Conservation (phyloP, 2,797 vertebrate genomes). For the Rhinatrema bivittatum region DNA sequence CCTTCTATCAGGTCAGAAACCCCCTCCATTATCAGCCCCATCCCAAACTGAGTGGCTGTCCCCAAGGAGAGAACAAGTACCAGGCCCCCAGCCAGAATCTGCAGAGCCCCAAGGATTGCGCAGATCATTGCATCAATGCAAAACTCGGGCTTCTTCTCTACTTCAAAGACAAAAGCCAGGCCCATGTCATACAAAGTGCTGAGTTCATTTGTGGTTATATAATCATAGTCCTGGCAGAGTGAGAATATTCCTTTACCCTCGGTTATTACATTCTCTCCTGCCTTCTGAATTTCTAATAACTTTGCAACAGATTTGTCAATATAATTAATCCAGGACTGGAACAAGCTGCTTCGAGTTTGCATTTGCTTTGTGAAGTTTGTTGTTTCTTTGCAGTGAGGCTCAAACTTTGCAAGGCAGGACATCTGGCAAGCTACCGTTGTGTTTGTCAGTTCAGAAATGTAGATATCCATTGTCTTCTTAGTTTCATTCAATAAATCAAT, state of each 20-base stretch:
- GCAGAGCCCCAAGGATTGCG: conserved; percentile 9
- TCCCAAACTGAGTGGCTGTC: conserved; percentile 5
- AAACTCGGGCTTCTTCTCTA: conserved; percentile 23
- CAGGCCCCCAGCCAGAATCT: conserved; percentile 14
- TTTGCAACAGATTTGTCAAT: conserved; percentile 2
- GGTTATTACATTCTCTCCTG: not conserved
- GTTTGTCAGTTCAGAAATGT: conserved; percentile 16
- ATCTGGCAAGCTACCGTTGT: conserved; percentile 10
- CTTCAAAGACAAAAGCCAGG: conserved; percentile 20
- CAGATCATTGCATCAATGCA: conserved; percentile 9
- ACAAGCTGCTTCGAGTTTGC: conserved; percentile 13
- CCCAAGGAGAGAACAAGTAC: conserved; percentile 14
- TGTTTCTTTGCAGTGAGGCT: conserved; percentile 1
- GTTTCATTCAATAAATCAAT: not conserved
- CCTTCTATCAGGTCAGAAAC: conserved; percentile 20
- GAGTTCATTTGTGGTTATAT: conserved; percentile 12
- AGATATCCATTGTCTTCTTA: not conserved
- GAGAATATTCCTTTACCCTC: conserved; percentile 10
- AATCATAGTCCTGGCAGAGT: not conserved
- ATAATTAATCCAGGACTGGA: conserved; percentile 8
- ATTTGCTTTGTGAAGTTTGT: conserved; percentile 20
- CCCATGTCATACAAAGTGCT: conserved; percentile 17
- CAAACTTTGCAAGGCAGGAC: conserved; percentile 5
- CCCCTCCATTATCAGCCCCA: conserved; percentile 16
- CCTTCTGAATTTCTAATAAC: conserved; percentile 13